Percentiles rank a stretch among this genome's conserved stretches.
Conservation (phyloP, 2,113 vertebrate species). For the Podocnemis expansa region DNA sequence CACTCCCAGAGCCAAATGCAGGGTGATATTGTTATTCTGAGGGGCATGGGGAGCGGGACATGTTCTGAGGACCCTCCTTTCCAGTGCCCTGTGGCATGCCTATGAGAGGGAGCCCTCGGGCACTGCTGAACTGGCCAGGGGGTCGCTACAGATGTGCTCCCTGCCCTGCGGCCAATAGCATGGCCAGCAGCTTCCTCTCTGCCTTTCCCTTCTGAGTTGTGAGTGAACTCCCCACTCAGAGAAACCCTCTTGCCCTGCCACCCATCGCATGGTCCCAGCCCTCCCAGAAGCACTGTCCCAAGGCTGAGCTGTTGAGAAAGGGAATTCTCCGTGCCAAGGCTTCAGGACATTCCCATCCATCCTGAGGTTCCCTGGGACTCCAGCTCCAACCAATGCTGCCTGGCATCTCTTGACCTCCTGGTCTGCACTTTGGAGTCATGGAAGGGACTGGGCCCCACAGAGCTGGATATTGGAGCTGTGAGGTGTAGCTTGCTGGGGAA, state of each 20-base stretch:
- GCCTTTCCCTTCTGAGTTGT: neutral
- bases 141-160: too few relatives aligned
- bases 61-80: neutral
- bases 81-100: neutral
- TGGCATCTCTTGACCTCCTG: neutral
- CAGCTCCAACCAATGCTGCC: neutral
- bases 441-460: neutral
- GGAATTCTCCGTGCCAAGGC: neutral
- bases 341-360: neutral
- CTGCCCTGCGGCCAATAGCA: neutral
- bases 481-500: neutral
- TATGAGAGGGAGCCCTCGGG: too few relatives aligned
- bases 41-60: neutral
- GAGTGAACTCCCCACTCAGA: neutral
- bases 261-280: neutral
- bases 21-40: neutral
- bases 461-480: neutral
- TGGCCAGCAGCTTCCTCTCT: neutral
- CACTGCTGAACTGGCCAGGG: too few relatives aligned
- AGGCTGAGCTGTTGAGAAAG: neutral
- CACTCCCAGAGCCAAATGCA: neutral
- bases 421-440: neutral
- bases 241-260: neutral
- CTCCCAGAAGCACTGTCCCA: neutral
- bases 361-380: neutral